Percentiles rank a stretch among this genome's conserved stretches.
These are phyloP conservation scores for Erebia aethiops DNA, from an alignment of 2,888 invertebrate species.

Conservation along the genomic window DNA sequence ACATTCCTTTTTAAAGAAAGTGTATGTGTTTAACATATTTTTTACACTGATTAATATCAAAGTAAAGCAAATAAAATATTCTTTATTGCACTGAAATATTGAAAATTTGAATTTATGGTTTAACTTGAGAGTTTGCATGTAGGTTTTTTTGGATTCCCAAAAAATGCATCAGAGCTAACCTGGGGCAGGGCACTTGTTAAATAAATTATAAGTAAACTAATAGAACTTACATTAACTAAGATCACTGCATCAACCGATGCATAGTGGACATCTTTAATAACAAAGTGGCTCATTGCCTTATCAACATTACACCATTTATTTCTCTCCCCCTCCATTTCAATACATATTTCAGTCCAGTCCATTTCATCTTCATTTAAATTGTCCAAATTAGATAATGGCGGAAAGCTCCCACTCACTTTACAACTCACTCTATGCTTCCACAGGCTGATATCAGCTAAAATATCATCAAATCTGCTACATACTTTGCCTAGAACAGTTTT, in stretches of 20 bases:
- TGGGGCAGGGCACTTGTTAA: too few relatives aligned
- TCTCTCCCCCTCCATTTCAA: slow-evolving; percentile 83
- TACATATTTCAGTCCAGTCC: slow-evolving; percentile 83
- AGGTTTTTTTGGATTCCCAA: too few relatives aligned
- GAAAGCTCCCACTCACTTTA: slow-evolving; percentile 67
- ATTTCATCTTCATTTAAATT: slow-evolving; percentile 66
- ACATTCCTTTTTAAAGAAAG: not conserved
- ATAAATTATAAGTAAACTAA: not conserved
- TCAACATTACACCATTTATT: slow-evolving; percentile 79
- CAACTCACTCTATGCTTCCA: slow-evolving; percentile 81
- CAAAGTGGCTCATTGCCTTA: slow-evolving; percentile 72
- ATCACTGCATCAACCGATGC: slow-evolving; percentile 84
- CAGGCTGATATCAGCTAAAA: slow-evolving; percentile 80
- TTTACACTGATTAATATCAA: too few relatives aligned
- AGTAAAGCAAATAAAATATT: too few relatives aligned
- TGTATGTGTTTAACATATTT: too few relatives aligned
- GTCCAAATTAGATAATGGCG: slow-evolving; percentile 64
- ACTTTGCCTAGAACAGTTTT: slow-evolving; percentile 79
- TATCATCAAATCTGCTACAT: slow-evolving; percentile 81
- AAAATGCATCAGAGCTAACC: too few relatives aligned
- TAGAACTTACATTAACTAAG: slow-evolving; percentile 78
- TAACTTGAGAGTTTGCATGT: too few relatives aligned
- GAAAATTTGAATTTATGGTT: too few relatives aligned
- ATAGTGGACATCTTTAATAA: slow-evolving; percentile 79
- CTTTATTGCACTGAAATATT: too few relatives aligned